Evolutionary conservation across 2,888 invertebrate species (phyloP), one percentile per base, ranked within the genome.

Genomic region (Aethes cnicana): DNA sequence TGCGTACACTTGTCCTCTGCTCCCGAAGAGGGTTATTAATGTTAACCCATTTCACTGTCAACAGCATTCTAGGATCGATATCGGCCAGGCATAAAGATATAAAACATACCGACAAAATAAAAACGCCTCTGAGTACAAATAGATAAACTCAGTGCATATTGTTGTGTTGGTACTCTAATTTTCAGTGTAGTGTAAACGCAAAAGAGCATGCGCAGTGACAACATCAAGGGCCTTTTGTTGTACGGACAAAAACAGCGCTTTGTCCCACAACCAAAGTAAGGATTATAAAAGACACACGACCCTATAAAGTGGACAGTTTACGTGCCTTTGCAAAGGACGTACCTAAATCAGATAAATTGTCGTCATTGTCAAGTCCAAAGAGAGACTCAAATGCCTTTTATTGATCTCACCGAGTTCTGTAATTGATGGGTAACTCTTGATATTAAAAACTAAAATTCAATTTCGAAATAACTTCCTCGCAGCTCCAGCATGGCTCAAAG

Each of bases 41-140:
- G 81, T 81, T 72, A 74, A 86, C 87, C 86, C 86, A 84, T 83
- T 87, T 87, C 85, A 86, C 84, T 85, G 89, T 86, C 89, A 85
- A 77, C 81, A 77, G 70, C 88, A 86, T 83, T 77, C 84, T 62
- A 62, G 68, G 81, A 81, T 84, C 83, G 75, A 84, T 85, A 84
- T 77, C 83, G 74, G 64, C 69, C 75, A 72, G 72, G 69, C 73
- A 78, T 81, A 81, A 74, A 76, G 64, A 69, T 69, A 72, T 64
- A 73, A 71, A 72, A 71, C 69, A 72, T 53, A 71, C 85, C 85
- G 87, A 76, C 84, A 77, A 74, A 83, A 78, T 82, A 81, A 82
- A 85, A 85, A 76, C 77, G 72, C 61, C 53, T 57, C 64, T 62
- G 61, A 63, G 25, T 25, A 83, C 70, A 74, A 74, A 77, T 71